Evolutionary conservation across 2,888 invertebrate genomes (phyloP).

Genomic region (Pachydiplax longipennis): DNA sequence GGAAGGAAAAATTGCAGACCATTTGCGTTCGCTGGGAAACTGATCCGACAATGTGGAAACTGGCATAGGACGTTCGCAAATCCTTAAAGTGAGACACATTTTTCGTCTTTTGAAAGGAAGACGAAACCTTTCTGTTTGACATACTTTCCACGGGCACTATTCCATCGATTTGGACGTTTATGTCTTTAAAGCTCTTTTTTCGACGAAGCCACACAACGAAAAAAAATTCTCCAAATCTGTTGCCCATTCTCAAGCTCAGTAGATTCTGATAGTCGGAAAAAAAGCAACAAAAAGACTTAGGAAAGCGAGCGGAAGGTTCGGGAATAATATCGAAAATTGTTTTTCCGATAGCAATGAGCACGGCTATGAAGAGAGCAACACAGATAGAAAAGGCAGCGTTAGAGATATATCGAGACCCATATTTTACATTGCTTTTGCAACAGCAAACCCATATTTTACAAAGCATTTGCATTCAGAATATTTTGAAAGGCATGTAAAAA

Average conservation of each 20-base stretch:
- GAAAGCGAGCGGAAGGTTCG: too few relatives aligned
- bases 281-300: neutral
- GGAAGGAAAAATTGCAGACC: neutral
- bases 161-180: neutral
- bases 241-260: neutral
- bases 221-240: too few relatives aligned
- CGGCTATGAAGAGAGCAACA: too few relatives aligned
- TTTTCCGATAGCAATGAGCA: too few relatives aligned
- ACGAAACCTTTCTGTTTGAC: neutral
- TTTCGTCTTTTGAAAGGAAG: neutral
- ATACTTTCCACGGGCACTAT: neutral
- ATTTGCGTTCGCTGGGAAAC: neutral
- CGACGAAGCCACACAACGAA: neutral
- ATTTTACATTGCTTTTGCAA: too few relatives aligned
- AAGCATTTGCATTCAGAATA: too few relatives aligned
- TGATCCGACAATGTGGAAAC: neutral
- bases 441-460: too few relatives aligned
- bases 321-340: too few relatives aligned
- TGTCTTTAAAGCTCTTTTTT: neutral
- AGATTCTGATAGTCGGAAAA: neutral
- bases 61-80: neutral
- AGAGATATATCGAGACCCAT: too few relatives aligned
- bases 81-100: neutral
- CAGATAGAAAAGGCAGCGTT: too few relatives aligned
- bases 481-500: too few relatives aligned